Base-by-base conservation (phyloP, 1,140 invertebrate genomes). In the Doryteuthis pealeii region DNA sequence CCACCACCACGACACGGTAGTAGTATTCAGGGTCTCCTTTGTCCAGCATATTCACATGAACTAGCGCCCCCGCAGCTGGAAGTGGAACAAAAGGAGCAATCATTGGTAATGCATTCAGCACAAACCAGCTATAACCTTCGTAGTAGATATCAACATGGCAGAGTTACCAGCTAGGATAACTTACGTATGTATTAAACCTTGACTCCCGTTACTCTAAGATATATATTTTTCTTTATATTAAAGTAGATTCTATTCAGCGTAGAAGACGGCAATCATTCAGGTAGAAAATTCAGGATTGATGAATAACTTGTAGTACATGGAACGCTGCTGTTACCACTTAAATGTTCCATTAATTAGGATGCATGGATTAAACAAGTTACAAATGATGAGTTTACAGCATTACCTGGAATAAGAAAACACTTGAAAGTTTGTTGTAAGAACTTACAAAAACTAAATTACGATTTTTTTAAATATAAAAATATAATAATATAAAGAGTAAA, bases 1-100 rank as follows among this genome's bases (percentile, higher is more conserved):
- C 66, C 66, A 68, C 66, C 28, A 68, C 66, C 32, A 62, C 54
- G 26, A 62, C 54, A n/a, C 54, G 54, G 26, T 26, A 33, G 66
- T 68, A 68, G 28, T 32, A 68, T 31, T 68, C 66, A 68, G 66
- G 54, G 54, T 62, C 54, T 62, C 54, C 54, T 62, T 62, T 62
- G 54, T 62, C 54, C 54, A 62, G 54, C 26, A 62, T 62, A 62
- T 62, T 62, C 54, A 62, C 66, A 68, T 68, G 28, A 31, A 68
- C 28, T 68, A 68, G 32, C 28, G 66, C 66, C 30, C 66, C 66
- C 32, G 66, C 66, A 68, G 66, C 66, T 68, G 66, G 28, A 68
- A 68, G 66, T 68, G 66, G 66, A 68, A 68, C 28, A 68, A 68
- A 68, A 68, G 66, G 28, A 68, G 66, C 31, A 68, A 32, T 33